A percentile compares a stretch with the other conserved stretches of the same genome.
Conservation (phyloP, 53 echinoderm and acorn worm species). For the Zoroaster sp. region DNA sequence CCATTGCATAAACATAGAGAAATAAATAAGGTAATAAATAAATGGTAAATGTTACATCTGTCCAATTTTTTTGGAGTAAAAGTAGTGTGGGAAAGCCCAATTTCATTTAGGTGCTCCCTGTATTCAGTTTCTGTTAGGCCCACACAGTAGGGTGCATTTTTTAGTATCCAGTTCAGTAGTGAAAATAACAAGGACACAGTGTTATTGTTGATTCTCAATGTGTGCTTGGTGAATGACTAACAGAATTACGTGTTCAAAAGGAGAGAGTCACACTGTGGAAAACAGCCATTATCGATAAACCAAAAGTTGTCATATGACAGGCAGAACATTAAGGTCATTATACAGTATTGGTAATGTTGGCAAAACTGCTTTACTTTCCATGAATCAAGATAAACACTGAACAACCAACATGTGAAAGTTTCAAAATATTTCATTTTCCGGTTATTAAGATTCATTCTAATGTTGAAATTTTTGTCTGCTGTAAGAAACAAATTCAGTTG, state of each 20-base stretch:
- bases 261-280: background rate
- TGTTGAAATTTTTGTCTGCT: too few species aligned
- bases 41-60: too few species aligned
- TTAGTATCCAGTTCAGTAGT: background rate
- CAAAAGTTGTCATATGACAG: background rate
- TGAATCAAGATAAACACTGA: too few species aligned
- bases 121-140: background rate
- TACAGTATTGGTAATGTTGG: too few species aligned
- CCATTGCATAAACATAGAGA: too few species aligned
- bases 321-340: background rate
- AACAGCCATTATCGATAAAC: background rate
- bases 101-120: background rate
- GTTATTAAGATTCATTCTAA: too few species aligned
- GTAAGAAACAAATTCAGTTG: too few species aligned
- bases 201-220: background rate
- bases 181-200: conserved; percentile 1
- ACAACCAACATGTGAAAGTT: too few species aligned
- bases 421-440: too few species aligned
- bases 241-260: background rate
- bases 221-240: background rate
- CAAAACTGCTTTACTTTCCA: too few species aligned
- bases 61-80: background rate
- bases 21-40: too few species aligned
- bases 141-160: background rate
- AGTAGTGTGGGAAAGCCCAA: background rate